These are phyloP conservation scores for Muscidifurax raptorellus DNA, from an alignment of 1,140 invertebrate species.

Conservation along the genomic window DNA sequence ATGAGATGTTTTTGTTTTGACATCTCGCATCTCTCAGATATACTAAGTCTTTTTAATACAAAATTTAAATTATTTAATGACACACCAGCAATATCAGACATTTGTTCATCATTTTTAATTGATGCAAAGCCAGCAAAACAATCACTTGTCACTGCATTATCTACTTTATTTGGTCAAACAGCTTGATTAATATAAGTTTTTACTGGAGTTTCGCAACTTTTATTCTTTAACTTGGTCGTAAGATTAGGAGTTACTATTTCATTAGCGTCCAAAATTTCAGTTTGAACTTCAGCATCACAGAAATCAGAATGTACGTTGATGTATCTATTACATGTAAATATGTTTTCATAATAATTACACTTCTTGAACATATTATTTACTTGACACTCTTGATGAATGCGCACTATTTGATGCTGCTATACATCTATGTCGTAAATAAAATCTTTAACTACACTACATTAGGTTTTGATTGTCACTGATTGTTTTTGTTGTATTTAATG, in stretches of 20 bases:
- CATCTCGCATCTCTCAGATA: not conserved
- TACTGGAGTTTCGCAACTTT: not conserved
- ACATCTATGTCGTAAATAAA: no score
- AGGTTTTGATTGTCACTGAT: no score
- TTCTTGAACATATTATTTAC: not conserved
- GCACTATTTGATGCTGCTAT: no score
- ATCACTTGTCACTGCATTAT: not conserved
- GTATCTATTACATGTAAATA: not conserved
- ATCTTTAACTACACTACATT: no score
- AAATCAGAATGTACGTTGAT: not conserved
- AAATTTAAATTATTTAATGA: not conserved
- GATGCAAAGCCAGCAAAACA: not conserved
- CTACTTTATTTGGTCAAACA: not conserved
- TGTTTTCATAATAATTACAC: not conserved
- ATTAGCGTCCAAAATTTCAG: not conserved
- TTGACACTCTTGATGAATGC: no score
- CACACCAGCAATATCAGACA: not conserved
- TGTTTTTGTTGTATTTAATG: not conserved
- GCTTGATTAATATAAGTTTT: not conserved
- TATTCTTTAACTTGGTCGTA: not conserved
- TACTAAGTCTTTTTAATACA: not conserved
- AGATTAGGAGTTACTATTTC: not conserved
- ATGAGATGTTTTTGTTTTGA: not conserved
- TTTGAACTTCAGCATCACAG: no score
- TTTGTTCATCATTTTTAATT: not conserved